Conservation (phyloP, 2,113 vertebrate species). For the Pachyramphus minor region DNA sequence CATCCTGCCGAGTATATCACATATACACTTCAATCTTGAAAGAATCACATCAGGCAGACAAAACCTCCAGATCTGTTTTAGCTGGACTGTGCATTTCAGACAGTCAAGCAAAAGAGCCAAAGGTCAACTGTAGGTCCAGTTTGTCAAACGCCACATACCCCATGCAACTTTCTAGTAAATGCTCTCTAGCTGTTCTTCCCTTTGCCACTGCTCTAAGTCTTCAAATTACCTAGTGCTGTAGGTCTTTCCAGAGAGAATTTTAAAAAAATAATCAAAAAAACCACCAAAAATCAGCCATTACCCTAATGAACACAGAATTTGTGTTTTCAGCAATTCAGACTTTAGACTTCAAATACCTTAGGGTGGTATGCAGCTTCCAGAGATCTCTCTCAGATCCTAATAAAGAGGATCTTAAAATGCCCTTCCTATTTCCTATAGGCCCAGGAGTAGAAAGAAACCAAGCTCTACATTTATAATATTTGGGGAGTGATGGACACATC, state of each 20-base stretch:
- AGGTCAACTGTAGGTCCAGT: neutral
- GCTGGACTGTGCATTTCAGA: neutral
- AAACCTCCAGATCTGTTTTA: accelerated
- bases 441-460: neutral
- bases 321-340: neutral
- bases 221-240: neutral
- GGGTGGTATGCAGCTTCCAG: neutral
- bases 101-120: neutral
- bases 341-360: neutral
- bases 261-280: neutral
- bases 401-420: neutral
- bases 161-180: neutral
- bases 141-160: neutral
- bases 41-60: neutral
- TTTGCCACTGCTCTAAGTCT: neutral
- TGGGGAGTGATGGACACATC: neutral
- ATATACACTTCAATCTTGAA: neutral
- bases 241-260: neutral
- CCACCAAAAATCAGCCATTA: neutral
- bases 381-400: neutral
- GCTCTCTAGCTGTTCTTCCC: neutral
- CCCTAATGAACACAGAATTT: neutral
- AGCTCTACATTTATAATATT: neutral
- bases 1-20: neutral
- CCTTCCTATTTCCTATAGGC: neutral